Evolutionary conservation across 2,797 vertebrate species (phyloP).

Genomic region (Hydrolagus colliei): DNA sequence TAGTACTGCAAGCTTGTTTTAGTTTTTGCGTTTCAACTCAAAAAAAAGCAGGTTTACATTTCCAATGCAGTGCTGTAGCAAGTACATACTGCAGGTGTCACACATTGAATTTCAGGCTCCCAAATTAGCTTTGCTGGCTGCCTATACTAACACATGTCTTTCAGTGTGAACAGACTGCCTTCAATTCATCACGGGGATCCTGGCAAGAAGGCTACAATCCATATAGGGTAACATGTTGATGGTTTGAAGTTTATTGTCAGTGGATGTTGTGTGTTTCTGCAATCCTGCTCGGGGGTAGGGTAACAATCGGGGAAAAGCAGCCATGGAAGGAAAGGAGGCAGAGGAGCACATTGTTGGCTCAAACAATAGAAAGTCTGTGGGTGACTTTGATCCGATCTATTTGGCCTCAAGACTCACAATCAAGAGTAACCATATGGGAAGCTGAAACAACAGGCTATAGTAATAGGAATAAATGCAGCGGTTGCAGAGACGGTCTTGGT

Average conservation of each 20-base stretch:
- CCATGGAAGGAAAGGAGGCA: neutral
- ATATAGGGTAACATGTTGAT: constrained; percentile 23
- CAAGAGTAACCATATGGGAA: neutral
- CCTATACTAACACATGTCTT: constrained; percentile 14
- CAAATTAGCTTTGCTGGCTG: constrained; percentile 20
- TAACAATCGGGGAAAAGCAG: constrained; percentile 10
- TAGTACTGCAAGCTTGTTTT: too few relatives aligned
- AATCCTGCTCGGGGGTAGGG: constrained; percentile 15
- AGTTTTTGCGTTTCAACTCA: too few relatives aligned
- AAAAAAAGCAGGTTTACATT: too few relatives aligned
- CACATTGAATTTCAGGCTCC: constrained; percentile 17
- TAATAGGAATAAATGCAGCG: constrained; percentile 3
- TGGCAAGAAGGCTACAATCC: constrained; percentile 1
- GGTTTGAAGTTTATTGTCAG: constrained; percentile 24
- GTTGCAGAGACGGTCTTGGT: neutral
- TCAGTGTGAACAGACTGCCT: constrained; percentile 24
- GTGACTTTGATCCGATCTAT: neutral
- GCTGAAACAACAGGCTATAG: neutral
- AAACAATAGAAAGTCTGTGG: too few relatives aligned
- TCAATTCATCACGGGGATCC: constrained; percentile 21
- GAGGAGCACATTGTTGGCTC: neutral
- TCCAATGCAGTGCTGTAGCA: too few relatives aligned
- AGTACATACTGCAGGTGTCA: constrained; percentile 1
- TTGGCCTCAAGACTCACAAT: neutral
- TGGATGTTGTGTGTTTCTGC: neutral